Percentiles rank a stretch among this genome's conserved stretches.
Evolutionary conservation across 2,113 vertebrate genomes (phyloP).

Genomic region (Paramormyrops kingsleyae): DNA sequence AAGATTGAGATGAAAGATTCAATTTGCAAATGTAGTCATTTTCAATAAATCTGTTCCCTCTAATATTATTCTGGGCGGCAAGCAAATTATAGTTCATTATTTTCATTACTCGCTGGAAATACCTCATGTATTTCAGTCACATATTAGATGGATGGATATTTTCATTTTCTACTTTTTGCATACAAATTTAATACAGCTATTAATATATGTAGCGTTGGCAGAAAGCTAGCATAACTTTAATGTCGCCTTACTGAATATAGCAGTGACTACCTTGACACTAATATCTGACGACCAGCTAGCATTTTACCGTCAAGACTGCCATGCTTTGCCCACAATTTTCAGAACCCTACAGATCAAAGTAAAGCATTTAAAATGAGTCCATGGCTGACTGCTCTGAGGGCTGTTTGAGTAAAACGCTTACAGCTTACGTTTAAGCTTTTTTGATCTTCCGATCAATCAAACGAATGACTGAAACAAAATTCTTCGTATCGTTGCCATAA

Average conservation of each 20-base stretch:
- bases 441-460: neutral
- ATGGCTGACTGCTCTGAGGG: constrained; percentile 8
- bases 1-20: neutral
- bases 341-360: constrained; percentile 45
- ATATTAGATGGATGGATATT: neutral
- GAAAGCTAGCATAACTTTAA: neutral
- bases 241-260: constrained; percentile 1
- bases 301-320: constrained; percentile 30
- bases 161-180: neutral
- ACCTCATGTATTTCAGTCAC: neutral
- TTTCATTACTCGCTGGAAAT: neutral
- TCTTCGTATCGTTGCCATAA: neutral
- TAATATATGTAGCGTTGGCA: neutral
- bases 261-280: constrained; percentile 34
- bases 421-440: neutral
- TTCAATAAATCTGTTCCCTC: neutral
- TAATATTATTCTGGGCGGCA: neutral
- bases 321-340: constrained; percentile 39
- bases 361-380: constrained; percentile 17
- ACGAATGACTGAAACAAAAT: neutral
- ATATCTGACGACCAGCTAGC: constrained; percentile 27
- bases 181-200: neutral
- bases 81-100: neutral
- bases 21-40: neutral
- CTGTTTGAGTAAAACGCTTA: constrained; percentile 20